Evolutionary conservation across 2,888 invertebrate species (phyloP).

Genomic region (Geophilus truncorum): DNA sequence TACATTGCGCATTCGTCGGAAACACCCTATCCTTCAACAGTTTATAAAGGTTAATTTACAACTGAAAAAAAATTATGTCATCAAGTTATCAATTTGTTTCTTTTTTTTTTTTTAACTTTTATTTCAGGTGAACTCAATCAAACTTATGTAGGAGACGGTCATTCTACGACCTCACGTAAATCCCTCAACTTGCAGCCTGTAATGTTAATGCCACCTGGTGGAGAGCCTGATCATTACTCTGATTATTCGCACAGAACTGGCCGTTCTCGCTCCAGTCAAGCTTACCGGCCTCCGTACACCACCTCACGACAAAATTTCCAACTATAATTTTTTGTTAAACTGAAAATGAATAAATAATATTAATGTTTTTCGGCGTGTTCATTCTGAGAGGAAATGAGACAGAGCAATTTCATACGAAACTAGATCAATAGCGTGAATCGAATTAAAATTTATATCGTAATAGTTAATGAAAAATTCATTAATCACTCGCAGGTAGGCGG

Average conservation of each 20-base stretch:
- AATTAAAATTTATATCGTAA: not conserved
- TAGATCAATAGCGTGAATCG: not conserved
- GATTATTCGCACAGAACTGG: slow-evolving; percentile 71
- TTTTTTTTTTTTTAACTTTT: not conserved
- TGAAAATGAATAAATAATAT: not conserved
- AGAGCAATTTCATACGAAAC: not conserved
- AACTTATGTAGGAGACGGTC: slow-evolving; percentile 77
- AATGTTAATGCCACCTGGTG: slow-evolving; percentile 63
- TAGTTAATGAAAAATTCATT: no score
- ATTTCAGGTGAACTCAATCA: slow-evolving; percentile 76
- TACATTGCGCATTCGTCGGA: slow-evolving; percentile 81
- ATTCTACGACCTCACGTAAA: slow-evolving; percentile 78
- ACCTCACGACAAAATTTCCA: slow-evolving; percentile 68
- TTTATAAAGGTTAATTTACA: slow-evolving; percentile 58
- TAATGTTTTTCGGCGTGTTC: not conserved
- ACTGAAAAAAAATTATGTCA: not conserved
- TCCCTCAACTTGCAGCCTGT: slow-evolving; percentile 83
- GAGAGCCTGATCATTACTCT: slow-evolving; percentile 66
- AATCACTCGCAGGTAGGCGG: no score
- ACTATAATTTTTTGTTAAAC: slow-evolving; percentile 48
- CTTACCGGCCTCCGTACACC: slow-evolving; percentile 57
- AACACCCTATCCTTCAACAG: slow-evolving; percentile 58
- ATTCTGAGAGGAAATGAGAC: no score
- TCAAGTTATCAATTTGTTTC: no score
- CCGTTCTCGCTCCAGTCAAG: slow-evolving; percentile 54